A percentile compares a stretch with the other conserved stretches of the same genome.
Evolutionary conservation across 2,888 invertebrate species (phyloP).

Genomic region (Drosophila testacea): DNA sequence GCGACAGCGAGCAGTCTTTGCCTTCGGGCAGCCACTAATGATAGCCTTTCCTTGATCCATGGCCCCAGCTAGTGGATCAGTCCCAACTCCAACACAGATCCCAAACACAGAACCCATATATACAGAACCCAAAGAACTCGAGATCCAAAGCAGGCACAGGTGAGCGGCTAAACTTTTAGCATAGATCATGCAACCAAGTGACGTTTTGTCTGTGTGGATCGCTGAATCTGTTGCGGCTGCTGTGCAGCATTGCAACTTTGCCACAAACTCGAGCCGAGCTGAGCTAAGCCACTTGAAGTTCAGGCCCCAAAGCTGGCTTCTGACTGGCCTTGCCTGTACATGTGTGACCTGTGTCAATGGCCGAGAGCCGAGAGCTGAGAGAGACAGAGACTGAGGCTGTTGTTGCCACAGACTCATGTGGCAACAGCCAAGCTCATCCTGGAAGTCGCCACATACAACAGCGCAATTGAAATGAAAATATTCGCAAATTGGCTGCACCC

Average conservation of each 20-base stretch:
- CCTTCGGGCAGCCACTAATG: conserved; percentile 67
- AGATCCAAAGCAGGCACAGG: conserved; percentile 36
- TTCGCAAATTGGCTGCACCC: conserved; percentile 83
- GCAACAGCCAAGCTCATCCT: conserved; percentile 1
- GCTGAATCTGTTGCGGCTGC: neutral
- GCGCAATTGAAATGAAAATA: conserved; percentile 83
- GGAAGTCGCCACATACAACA: neutral
- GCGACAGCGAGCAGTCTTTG: conserved; percentile 18
- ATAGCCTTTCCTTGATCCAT: conserved; percentile 71
- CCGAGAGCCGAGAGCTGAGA: conserved; percentile 32
- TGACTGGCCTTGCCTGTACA: conserved; percentile 63
- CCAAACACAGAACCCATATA: neutral
- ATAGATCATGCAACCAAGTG: conserved; percentile 76
- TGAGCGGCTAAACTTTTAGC: conserved; percentile 62
- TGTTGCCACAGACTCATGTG: conserved; percentile 21
- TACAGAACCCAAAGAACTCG: neutral
- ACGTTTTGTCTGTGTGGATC: conserved; percentile 63
- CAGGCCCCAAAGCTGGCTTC: conserved; percentile 22
- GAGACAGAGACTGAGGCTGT: conserved; percentile 10
- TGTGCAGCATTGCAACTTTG: conserved; percentile 10
- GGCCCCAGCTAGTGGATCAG: conserved; percentile 52
- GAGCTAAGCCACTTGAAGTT: conserved; percentile 25
- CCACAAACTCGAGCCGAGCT: neutral
- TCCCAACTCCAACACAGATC: conserved; percentile 17
- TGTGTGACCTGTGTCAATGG: conserved; percentile 77